These are phyloP conservation scores for Neosilurus hyrtlii DNA, from an alignment of 2,797 vertebrate species.

Conservation along the genomic window DNA sequence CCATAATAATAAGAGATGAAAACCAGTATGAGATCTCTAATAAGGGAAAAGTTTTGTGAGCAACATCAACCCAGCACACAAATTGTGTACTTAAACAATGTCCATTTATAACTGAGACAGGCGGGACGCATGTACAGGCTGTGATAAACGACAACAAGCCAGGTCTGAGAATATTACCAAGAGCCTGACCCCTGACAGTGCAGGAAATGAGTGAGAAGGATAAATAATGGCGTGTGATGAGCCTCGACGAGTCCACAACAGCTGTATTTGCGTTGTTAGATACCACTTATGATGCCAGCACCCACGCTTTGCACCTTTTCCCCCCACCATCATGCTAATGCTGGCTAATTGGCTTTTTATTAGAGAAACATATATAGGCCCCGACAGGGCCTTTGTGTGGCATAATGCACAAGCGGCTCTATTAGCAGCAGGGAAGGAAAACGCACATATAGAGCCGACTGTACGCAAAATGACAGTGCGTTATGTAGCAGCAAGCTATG, in stretches of 20 bases:
- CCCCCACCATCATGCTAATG: conserved; percentile 35
- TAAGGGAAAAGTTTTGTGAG: conserved; percentile 13
- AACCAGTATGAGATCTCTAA: conserved; percentile 2
- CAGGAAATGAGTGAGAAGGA: conserved; percentile 31
- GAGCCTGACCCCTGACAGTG: conserved; percentile 35
- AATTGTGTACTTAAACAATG: conserved; percentile 15
- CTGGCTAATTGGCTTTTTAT: conserved; percentile 42
- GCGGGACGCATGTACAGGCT: neutral
- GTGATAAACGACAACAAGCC: neutral
- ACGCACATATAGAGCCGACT: neutral
- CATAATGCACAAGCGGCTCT: conserved; percentile 19
- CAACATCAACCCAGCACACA: neutral
- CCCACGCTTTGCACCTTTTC: conserved; percentile 16
- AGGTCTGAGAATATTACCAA: conserved; percentile 24
- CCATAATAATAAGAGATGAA: neutral
- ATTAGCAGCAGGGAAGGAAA: conserved; percentile 35
- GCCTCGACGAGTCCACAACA: neutral
- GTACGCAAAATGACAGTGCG: neutral
- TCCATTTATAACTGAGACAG: conserved; percentile 16
- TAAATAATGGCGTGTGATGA: conserved; percentile 26
- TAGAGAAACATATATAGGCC: conserved; percentile 19
- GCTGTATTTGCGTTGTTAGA: conserved; percentile 31
- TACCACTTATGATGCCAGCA: conserved; percentile 8
- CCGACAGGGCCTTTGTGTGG: neutral
- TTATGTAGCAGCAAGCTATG: too few relatives aligned